phyloP scores from a whole-genome alignment of 2,113 vertebrate species.

The Fulmarus glacialis region DNA sequence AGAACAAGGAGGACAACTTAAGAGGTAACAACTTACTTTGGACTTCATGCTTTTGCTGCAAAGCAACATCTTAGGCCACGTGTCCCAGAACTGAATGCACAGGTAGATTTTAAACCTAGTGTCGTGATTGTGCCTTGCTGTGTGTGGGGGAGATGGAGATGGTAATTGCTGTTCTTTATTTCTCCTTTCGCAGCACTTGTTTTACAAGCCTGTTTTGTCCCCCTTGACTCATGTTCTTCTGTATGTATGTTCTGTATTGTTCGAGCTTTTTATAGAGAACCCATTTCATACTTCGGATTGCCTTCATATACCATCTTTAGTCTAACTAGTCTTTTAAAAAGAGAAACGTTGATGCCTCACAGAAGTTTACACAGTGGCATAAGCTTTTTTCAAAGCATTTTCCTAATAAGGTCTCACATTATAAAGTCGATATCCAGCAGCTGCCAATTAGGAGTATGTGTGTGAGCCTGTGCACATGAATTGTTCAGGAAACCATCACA shows the following conservation, averaged over 20 bases:
- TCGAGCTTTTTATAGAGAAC: too few species aligned
- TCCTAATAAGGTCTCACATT: too few species aligned
- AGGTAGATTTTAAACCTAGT: rapidly evolving
- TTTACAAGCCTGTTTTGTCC: background rate
- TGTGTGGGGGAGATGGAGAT: rapidly evolving
- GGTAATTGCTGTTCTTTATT: background rate
- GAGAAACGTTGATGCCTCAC: background rate
- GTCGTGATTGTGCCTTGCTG: background rate
- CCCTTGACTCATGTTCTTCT: too few species aligned
- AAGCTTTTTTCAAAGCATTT: background rate
- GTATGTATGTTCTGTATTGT: rapidly evolving
- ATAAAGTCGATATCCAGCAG: too few species aligned
- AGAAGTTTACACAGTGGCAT: rapidly evolving
- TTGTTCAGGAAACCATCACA: rapidly evolving
- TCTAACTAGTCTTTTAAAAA: rapidly evolving
- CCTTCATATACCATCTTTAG: rapidly evolving
- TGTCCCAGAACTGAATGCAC: rapidly evolving
- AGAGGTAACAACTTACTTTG: background rate
- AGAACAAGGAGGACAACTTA: too few species aligned
- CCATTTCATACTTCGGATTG: rapidly evolving
- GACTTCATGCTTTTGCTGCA: background rate
- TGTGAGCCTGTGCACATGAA: rapidly evolving
- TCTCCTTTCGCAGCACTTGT: background rate
- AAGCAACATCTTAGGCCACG: rapidly evolving
- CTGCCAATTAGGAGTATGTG: rapidly evolving